Conservation (phyloP, 2,888 invertebrate genomes). For the Ecliptopera silaceata region DNA sequence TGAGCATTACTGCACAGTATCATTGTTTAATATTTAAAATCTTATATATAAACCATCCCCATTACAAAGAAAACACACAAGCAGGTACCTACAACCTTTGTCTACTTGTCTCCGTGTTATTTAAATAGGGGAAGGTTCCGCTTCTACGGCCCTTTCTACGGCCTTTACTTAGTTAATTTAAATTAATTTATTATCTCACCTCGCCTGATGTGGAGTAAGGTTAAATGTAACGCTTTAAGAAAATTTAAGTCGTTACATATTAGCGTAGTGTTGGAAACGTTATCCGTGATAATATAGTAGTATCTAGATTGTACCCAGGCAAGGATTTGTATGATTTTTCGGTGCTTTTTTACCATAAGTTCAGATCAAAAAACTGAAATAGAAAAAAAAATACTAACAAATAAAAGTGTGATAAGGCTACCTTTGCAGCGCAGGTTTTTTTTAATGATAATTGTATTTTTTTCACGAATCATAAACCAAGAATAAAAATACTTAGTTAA, state of each 20-base stretch:
- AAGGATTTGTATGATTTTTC: neutral
- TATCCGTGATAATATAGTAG: neutral
- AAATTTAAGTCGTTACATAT: conserved; percentile 32
- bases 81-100: conserved; percentile 36
- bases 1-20: no score
- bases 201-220: conserved; percentile 56
- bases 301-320: no score
- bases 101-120: conserved; percentile 67
- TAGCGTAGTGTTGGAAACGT: conserved; percentile 4
- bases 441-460: no score
- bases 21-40: no score
- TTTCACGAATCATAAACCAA: no score
- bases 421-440: no score
- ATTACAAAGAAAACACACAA: conserved; percentile 8
- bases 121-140: conserved; percentile 71
- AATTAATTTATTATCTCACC: conserved; percentile 71
- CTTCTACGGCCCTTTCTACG: conserved; percentile 68
- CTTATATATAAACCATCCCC: neutral
- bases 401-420: no score
- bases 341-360: no score
- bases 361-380: neutral
- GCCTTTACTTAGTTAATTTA: conserved; percentile 75
- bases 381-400: neutral
- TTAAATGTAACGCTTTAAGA: conserved; percentile 55
- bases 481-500: no score